Base-by-base conservation (phyloP, 2,888 invertebrate genomes). In the Atrina japonica region DNA sequence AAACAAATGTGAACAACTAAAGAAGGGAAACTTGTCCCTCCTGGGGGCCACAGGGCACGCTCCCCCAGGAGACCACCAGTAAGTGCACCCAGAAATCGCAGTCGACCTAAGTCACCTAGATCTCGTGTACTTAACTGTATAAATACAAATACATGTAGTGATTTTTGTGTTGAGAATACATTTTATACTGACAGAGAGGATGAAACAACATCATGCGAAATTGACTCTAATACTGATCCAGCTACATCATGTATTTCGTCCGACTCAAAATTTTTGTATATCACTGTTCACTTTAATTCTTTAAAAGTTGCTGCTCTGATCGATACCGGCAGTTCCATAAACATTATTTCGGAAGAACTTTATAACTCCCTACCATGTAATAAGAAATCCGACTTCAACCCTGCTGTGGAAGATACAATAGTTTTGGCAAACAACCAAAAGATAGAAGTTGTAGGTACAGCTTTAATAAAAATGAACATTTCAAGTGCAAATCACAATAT, bases 311-410 rank as follows among this genome's bases (percentile, higher is more conserved):
- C 63, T 25, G 40, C 40, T 16, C 41, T 63, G 25, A 9, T 63
- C 3, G 63, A 63, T 16, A 63, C 49, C 5, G 63, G 63, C n/a
- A 63, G 52, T 40, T 40, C 35, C 5, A 21, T 63, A 40, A 63
- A 63, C 21, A 50, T 52, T 63, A 40, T 63, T 25, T 40, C 25
- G 6, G 40, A 63, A 23, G 35, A 63, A 40, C 30, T 63, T 6
- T 63, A 40, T 50, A 35, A 27, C 25, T 40, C 6, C 3, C 18
- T 49, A 3, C 21, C 61, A 11, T 45, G 29, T 21, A 49, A 6
- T 9, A 23, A 21, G 21, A 63, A 63, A 41, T 63, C 35, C 11
- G 2, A 6, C 11, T 52, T 63, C 27, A 25, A 63, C 7, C 3
- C 23, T 0, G 18, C 9, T 27, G 30, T 49, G 9, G 9, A 23